phyloP scores from a whole-genome alignment of 2,797 vertebrate genomes.

The Leptatherina wallacei region DNA sequence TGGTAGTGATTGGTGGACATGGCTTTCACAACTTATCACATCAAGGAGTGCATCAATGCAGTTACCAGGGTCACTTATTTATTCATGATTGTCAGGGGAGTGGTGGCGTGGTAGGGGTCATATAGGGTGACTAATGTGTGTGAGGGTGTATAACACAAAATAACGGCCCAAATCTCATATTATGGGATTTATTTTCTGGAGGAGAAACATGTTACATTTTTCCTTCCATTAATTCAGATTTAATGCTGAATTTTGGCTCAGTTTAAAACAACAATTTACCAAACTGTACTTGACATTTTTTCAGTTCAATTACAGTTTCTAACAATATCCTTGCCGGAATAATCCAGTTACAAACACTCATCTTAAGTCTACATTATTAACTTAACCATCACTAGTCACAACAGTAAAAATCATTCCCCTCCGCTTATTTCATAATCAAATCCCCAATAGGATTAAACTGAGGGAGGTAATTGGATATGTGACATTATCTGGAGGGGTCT shows the following conservation, averaged over 20 bases:
- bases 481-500: slow-evolving; percentile 57
- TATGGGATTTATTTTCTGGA: background rate
- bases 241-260: background rate
- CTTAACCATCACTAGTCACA: slow-evolving; percentile 14
- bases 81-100: slow-evolving; percentile 33
- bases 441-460: slow-evolving; percentile 44
- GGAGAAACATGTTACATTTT: background rate
- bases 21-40: slow-evolving; percentile 38
- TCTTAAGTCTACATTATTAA: slow-evolving; percentile 25
- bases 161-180: background rate
- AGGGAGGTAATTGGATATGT: slow-evolving; percentile 56
- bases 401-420: slow-evolving; percentile 22
- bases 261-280: background rate
- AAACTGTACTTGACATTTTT: slow-evolving; percentile 1
- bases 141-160: background rate
- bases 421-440: slow-evolving; percentile 42
- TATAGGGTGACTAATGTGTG: background rate
- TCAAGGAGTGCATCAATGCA: slow-evolving; percentile 8
- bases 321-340: slow-evolving; percentile 9
- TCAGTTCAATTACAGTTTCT: background rate
- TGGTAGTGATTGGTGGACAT: slow-evolving; percentile 3
- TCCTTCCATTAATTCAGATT: background rate
- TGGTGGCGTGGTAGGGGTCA: slow-evolving; percentile 2
- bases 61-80: slow-evolving; percentile 33
- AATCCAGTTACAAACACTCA: slow-evolving; percentile 5